Evolutionary conservation across 2,797 vertebrate genomes (phyloP).

Genomic region (Rhynchotus rufescens): DNA sequence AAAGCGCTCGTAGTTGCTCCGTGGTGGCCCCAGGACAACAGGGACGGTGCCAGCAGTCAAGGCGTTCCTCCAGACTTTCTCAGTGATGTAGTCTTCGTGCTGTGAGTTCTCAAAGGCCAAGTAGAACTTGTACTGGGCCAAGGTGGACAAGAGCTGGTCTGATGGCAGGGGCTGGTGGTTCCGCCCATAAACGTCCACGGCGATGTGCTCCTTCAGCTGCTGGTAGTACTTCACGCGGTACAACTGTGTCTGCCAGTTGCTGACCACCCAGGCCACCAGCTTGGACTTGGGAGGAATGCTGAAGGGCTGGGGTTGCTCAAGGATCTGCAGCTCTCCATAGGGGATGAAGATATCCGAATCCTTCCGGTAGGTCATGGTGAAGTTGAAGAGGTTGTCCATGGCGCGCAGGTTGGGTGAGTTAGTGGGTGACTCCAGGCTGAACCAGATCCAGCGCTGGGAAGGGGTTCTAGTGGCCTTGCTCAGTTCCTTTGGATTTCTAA

Average conservation of each 20-base stretch:
- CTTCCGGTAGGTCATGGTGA: conserved; percentile 67
- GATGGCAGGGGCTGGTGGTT: not conserved
- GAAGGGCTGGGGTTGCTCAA: not conserved
- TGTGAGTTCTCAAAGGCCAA: conserved; percentile 73
- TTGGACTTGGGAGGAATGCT: conserved; percentile 36
- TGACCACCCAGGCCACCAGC: conserved; percentile 74
- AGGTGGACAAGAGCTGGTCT: not conserved
- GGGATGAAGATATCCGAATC: conserved; percentile 72
- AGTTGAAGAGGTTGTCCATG: conserved; percentile 66
- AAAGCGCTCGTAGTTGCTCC: conserved; percentile 67
- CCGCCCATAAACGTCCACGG: conserved; percentile 8
- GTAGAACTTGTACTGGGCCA: conserved; percentile 71
- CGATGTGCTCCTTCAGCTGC: conserved; percentile 16
- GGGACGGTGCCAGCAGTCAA: conserved; percentile 63
- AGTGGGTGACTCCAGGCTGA: conserved; percentile 60
- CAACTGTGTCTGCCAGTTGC: conserved; percentile 26
- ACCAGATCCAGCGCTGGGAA: conserved; percentile 73
- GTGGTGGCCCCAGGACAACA: conserved; percentile 63
- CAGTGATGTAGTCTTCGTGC: conserved; percentile 64
- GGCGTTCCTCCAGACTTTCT: conserved; percentile 82
- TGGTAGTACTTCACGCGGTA: conserved; percentile 25
- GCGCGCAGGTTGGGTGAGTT: not conserved
- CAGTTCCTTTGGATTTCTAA: accelerated
- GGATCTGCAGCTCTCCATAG: conserved; percentile 60
- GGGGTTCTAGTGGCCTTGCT: not conserved